Percentiles rank a stretch among this genome's conserved stretches.
These are phyloP conservation scores for Helicoverpa assulta DNA, from an alignment of 2,888 invertebrate species.

Conservation along the genomic window DNA sequence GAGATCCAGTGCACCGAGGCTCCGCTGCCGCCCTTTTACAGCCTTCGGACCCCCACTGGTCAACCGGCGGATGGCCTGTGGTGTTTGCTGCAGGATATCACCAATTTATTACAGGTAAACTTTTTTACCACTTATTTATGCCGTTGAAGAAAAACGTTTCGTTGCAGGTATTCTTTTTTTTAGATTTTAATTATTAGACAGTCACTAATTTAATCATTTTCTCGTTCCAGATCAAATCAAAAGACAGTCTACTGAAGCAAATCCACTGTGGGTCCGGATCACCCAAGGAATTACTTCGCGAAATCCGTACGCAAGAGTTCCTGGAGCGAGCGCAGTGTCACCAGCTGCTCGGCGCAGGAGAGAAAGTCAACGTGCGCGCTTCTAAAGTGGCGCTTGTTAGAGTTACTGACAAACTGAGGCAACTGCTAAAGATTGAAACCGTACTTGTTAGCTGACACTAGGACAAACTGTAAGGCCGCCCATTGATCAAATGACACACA, in stretches of 20 bases:
- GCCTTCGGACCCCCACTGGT: conserved; percentile 91
- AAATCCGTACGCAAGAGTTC: conserved; percentile 95
- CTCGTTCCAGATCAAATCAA: conserved; percentile 93
- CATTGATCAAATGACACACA: conserved; percentile 35
- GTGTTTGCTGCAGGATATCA: conserved; percentile 95
- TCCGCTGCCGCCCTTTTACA: conserved; percentile 95
- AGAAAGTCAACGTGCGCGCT: conserved; percentile 94
- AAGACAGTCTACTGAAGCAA: conserved; percentile 94
- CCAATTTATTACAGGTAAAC: conserved; percentile 92
- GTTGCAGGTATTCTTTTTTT: background rate
- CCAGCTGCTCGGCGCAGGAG: conserved; percentile 94
- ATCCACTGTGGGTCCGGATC: conserved; percentile 91
- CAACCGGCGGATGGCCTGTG: conserved; percentile 92
- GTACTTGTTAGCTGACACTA: conserved; percentile 92
- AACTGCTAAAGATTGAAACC: conserved; percentile 95
- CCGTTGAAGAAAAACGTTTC: background rate
- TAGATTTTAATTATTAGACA: background rate
- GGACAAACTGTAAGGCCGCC: conserved; percentile 23
- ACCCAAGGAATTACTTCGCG: conserved; percentile 89
- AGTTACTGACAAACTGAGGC: conserved; percentile 95
- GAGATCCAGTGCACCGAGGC: conserved; percentile 95
- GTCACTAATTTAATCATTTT: background rate
- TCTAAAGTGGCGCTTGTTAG: conserved; percentile 95
- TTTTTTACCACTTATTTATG: background rate
- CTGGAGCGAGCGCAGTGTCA: conserved; percentile 95